Percentiles rank a stretch among this genome's conserved stretches.
Evolutionary conservation across 2,113 vertebrate genomes (phyloP).

Genomic region (Dicaeum eximium): DNA sequence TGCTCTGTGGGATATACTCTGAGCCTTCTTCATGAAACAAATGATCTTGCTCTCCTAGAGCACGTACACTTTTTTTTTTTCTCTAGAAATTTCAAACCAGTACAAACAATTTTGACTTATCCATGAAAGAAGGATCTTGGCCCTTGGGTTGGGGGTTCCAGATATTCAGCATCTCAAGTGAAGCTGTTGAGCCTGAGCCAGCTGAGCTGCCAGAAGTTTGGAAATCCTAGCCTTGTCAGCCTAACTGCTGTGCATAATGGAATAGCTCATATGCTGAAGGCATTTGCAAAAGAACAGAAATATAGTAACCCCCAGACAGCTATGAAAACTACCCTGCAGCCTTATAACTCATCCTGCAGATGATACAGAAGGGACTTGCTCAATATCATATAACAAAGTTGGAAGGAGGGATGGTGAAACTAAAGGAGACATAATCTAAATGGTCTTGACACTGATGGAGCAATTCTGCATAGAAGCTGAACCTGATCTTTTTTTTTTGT

Average conservation of each 20-base stretch:
- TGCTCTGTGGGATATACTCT: not conserved
- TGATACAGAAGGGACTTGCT: not conserved
- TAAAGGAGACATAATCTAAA: not conserved
- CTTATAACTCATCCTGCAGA: not conserved
- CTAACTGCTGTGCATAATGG: not conserved
- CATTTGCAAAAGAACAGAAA: not conserved
- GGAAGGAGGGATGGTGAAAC: not conserved
- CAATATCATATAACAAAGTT: not conserved
- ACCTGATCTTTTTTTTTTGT: not conserved
- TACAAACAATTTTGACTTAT: not conserved
- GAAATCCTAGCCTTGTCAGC: not conserved
- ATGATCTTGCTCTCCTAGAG: not conserved
- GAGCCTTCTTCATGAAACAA: not conserved
- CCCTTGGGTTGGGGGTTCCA: fast-evolving
- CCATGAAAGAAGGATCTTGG: not conserved
- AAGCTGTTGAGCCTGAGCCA: not conserved
- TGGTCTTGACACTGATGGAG: conserved; percentile 7
- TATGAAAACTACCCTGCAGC: not conserved
- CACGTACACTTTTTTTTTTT: fast-evolving
- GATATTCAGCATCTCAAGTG: not conserved
- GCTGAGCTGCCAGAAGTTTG: not conserved
- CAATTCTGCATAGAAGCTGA: not conserved
- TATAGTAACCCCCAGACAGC: not conserved
- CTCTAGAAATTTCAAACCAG: not conserved
- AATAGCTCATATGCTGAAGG: not conserved